Percentiles rank a stretch among this genome's conserved stretches.
Evolutionary conservation across 2,797 vertebrate genomes (phyloP).

Genomic region (Paguma larvata): DNA sequence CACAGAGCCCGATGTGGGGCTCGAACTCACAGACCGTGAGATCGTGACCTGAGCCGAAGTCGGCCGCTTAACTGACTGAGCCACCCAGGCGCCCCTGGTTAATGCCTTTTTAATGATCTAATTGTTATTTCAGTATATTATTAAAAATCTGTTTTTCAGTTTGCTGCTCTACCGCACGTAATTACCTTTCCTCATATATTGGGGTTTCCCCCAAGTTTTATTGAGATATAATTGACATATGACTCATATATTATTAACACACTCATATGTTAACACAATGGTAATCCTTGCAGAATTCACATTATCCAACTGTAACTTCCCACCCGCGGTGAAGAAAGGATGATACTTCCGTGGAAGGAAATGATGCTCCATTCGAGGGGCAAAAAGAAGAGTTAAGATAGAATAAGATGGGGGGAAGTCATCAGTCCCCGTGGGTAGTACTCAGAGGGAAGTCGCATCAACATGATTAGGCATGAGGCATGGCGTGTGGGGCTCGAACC

Average conservation of each 20-base stretch:
- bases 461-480: rapidly evolving
- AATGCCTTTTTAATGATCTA: background rate
- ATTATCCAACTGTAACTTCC: background rate
- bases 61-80: too few species aligned
- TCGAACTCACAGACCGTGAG: too few species aligned
- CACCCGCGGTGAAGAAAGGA: background rate
- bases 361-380: background rate
- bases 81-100: too few species aligned
- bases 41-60: too few species aligned
- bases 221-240: background rate
- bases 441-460: background rate
- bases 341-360: background rate
- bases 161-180: background rate
- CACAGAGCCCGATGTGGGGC: too few species aligned
- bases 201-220: background rate
- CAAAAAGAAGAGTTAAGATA: background rate
- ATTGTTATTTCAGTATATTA: constrained; percentile 27
- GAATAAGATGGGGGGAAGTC: background rate
- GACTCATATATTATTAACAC: background rate
- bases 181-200: background rate
- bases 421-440: background rate
- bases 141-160: background rate
- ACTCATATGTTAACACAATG: background rate
- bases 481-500: too few species aligned
- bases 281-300: background rate